Percentiles rank a stretch among this genome's conserved stretches.
Conservation (phyloP, 1,140 invertebrate genomes). For the Parapsyche elsis region DNA sequence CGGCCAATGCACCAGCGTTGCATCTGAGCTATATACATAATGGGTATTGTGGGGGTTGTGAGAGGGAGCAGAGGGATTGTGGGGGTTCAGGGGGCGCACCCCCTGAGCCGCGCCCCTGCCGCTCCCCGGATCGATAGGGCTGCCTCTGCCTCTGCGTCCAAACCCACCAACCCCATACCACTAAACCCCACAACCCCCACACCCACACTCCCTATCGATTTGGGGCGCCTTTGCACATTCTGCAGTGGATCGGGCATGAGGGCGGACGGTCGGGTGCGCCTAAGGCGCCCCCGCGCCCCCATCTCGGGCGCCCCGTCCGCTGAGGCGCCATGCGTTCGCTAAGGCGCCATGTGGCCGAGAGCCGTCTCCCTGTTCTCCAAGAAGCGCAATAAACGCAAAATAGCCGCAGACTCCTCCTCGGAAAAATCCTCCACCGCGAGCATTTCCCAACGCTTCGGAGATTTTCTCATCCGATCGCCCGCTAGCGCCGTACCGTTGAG, state of each 20-base stretch:
- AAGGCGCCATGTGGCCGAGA: constrained; percentile 47
- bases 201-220: constrained; percentile 25
- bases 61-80: constrained; percentile 11
- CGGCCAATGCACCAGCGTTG: background rate
- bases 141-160: constrained; percentile 18
- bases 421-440: background rate
- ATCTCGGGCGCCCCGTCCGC: background rate
- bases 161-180: background rate
- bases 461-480: constrained; percentile 20
- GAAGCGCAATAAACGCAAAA: constrained; percentile 35
- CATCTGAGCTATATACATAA: background rate
- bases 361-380: constrained; percentile 47
- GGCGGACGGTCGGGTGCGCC: background rate
- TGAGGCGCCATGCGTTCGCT: too few species aligned
- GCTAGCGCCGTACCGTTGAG: constrained; percentile 12
- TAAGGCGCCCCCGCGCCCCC: background rate
- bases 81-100: constrained; percentile 22
- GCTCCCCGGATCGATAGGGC: constrained; percentile 32
- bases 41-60: background rate
- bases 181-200: background rate
- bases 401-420: constrained; percentile 16
- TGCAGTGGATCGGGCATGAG: background rate
- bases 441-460: constrained; percentile 3
- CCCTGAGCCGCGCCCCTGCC: constrained; percentile 31
- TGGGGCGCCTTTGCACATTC: background rate